Base-by-base conservation (phyloP, 2,888 invertebrate genomes). In the Macropis europaea region DNA sequence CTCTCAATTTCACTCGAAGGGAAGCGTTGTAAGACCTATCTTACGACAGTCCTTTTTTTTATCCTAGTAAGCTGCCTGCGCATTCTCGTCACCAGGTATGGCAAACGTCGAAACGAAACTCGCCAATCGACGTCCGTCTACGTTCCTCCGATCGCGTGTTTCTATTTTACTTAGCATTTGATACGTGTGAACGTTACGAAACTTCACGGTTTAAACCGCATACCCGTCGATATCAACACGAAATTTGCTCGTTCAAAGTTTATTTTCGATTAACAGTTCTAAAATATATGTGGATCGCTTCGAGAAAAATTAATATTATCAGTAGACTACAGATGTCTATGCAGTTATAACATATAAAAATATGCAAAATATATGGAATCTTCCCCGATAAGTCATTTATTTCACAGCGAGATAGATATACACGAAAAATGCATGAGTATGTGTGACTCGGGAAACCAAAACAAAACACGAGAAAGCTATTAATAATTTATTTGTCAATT, bases 1-100 rank as follows among this genome's bases (percentile, higher is more conserved):
- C 76, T 79, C 67, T 79, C 69, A 79, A 79, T 79, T 77, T 79
- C 67, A 72, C 73, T 34, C 50, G 38, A 48, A 71, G 64, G 62
- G 47, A 54, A 59, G 60, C 26, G 45, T 62, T 53, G 40, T 73
- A 59, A 71, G 57, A 61, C 7, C 61, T 36, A 62, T 52, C 61
- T 73, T 73, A 66, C 73, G 70, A 50, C 59, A 54, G 63, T 61
- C 17, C 15, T 42, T 56, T 59, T 62, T 59, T 63, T 45, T 36
- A 40, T 24, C 7, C 26, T 15, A 11, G 42, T 11, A 24, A 17
- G 54, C 19, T 17, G 52, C 50, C 40, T 28, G 19, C 48, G 36
- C 63, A 70, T 64, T 79, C 68, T 54, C 53, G 52, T 15, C 36
- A 34, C 73, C 59, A 15, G 50, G 71, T 78, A 81, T 81, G 81